A percentile compares a stretch with the other conserved stretches of the same genome.
Evolutionary conservation across 2,888 invertebrate species (phyloP).

Genomic region (Halictus quadricinctus): DNA sequence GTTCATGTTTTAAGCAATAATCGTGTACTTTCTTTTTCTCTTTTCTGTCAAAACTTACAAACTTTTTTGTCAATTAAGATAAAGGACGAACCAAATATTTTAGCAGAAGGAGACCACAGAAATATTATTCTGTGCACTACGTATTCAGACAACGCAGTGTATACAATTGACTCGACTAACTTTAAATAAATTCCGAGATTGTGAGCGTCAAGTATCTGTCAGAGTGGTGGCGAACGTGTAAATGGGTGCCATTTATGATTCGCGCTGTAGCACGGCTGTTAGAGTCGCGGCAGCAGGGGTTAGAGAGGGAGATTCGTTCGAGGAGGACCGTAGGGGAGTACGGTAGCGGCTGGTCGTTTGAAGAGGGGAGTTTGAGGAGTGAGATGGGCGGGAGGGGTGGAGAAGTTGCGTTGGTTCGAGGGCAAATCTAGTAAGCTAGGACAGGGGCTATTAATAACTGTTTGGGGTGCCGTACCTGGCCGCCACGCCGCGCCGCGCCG

Average conservation of each 20-base stretch:
- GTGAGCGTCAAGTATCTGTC: neutral
- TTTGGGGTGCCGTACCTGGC: slow-evolving; percentile 82
- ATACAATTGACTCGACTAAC: no score
- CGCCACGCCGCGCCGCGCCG: slow-evolving; percentile 73
- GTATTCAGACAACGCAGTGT: no score
- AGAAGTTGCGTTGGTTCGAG: slow-evolving; percentile 73
- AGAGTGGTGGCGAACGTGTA: neutral
- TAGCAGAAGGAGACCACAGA: no score
- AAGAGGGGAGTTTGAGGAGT: slow-evolving; percentile 10
- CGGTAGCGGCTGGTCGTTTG: neutral
- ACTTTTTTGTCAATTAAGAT: no score
- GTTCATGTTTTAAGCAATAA: no score
- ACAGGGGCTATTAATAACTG: slow-evolving; percentile 81
- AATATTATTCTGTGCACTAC: no score
- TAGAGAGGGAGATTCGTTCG: neutral
- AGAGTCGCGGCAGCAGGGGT: neutral
- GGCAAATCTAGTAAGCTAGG: slow-evolving; percentile 81
- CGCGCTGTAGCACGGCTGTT: neutral
- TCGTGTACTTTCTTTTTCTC: no score
- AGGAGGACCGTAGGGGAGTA: slow-evolving; percentile 2
- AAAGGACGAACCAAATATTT: no score
- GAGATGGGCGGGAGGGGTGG: slow-evolving; percentile 26
- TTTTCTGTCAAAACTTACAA: no score
- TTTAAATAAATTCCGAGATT: neutral
- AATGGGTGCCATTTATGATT: neutral